Percentiles rank a stretch among this genome's conserved stretches.
These are phyloP conservation scores for Ranitomeya variabilis DNA, from an alignment of 2,113 vertebrate species.

Conservation along the genomic window DNA sequence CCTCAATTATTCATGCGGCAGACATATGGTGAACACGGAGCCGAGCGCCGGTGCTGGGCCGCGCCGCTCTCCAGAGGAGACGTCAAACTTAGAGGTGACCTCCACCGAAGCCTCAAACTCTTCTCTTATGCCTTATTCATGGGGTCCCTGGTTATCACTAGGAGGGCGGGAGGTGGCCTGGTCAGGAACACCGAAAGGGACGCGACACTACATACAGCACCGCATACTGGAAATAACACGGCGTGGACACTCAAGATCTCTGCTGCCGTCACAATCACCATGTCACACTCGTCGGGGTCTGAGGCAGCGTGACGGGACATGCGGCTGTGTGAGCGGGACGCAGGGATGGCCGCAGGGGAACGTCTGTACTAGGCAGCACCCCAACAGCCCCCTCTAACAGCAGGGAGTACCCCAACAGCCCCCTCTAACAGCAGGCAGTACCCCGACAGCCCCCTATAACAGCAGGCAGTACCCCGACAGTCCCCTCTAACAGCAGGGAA, in stretches of 20 bases:
- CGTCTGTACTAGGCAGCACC: too few relatives aligned
- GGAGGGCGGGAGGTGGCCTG: neutral
- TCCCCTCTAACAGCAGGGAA: too few relatives aligned
- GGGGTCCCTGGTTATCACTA: neutral
- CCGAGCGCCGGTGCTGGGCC: neutral
- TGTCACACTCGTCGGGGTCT: too few relatives aligned
- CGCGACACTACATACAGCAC: neutral
- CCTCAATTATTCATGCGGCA: constrained; percentile 52
- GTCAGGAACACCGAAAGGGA: neutral
- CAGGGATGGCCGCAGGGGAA: too few relatives aligned
- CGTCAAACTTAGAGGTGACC: constrained; percentile 56
- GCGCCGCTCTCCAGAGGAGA: constrained; percentile 33
- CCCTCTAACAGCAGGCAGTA: too few relatives aligned
- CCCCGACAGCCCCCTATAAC: too few relatives aligned
- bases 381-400: too few relatives aligned
- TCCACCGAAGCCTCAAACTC: constrained; percentile 19
- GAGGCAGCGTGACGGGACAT: too few relatives aligned
- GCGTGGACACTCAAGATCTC: neutral
- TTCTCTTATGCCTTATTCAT: constrained; percentile 38
- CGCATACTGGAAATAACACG: neutral
- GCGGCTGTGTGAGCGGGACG: too few relatives aligned
- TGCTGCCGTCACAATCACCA: neutral
- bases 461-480: too few relatives aligned
- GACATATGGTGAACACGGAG: constrained; percentile 45
- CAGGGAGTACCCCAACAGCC: too few relatives aligned